Evolutionary conservation across 2,888 invertebrate species (phyloP).

Genomic region (Smittia sp.): DNA sequence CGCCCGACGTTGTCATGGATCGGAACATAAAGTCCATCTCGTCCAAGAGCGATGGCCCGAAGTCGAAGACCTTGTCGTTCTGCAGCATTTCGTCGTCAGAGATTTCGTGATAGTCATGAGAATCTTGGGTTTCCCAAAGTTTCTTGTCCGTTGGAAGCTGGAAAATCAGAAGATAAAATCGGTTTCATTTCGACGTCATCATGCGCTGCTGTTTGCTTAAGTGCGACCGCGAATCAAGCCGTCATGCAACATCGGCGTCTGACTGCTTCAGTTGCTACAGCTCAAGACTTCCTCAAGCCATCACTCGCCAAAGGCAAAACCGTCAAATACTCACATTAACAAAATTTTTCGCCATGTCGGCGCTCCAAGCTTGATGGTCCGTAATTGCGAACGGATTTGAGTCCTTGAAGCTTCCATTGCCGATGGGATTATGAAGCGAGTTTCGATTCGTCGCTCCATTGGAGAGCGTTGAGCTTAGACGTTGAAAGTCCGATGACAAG

Average conservation of each 20-base stretch:
- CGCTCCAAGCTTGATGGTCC: constrained; percentile 29
- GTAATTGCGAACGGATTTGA: constrained; percentile 49
- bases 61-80: constrained; percentile 60
- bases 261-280: too few relatives aligned
- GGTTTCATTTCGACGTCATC: too few relatives aligned
- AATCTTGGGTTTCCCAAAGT: constrained; percentile 15
- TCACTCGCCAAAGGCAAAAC: background rate
- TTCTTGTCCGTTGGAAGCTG: constrained; percentile 30
- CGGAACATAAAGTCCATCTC: constrained; percentile 88
- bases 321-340: background rate
- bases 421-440: background rate
- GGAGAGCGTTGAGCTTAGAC: background rate
- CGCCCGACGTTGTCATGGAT: constrained; percentile 53
- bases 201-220: too few relatives aligned
- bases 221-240: too few relatives aligned
- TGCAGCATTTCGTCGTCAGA: constrained; percentile 67
- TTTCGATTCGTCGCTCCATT: background rate
- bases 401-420: constrained; percentile 20
- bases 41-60: constrained; percentile 86
- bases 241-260: too few relatives aligned
- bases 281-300: background rate
- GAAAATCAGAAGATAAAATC: background rate
- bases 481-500: constrained; percentile 31
- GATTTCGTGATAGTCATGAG: constrained; percentile 79
- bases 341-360: constrained; percentile 30